Evolutionary conservation across 2,888 invertebrate species (phyloP).

Genomic region (Agonopterix heracliana): DNA sequence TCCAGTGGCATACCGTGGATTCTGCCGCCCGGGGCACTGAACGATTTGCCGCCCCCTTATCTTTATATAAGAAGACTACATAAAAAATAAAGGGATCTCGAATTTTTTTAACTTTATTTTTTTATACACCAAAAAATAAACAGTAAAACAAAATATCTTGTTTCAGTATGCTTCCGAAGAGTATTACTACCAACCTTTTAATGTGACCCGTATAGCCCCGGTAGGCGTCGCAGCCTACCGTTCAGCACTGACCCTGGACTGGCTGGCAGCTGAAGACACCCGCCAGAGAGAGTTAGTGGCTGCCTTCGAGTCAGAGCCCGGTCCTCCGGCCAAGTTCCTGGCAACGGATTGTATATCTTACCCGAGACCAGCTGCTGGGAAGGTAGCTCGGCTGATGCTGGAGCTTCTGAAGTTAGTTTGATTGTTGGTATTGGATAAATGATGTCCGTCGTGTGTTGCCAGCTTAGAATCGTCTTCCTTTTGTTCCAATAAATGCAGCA

Average conservation of each 20-base stretch:
- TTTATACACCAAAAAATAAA: no score
- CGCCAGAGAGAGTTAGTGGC: conserved; percentile 50
- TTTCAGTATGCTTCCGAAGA: background rate
- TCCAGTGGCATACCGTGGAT: no score
- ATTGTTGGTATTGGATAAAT: no score
- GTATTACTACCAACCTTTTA: background rate
- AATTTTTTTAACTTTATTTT: no score
- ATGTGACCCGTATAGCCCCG: conserved; percentile 30
- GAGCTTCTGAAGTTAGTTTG: conserved; percentile 47
- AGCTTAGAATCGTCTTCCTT: no score
- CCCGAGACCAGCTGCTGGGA: conserved; percentile 46
- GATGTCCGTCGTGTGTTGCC: no score
- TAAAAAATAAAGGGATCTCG: no score
- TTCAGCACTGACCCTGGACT: conserved; percentile 54
- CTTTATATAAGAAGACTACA: no score
- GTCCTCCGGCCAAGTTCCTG: conserved; percentile 29
- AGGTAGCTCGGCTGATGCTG: conserved; percentile 53
- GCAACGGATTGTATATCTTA: conserved; percentile 48
- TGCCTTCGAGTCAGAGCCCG: conserved; percentile 43
- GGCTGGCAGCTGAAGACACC: conserved; percentile 52
- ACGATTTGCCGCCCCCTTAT: no score
- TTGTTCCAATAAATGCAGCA: no score
- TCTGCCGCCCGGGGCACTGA: no score
- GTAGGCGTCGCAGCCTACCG: conserved; percentile 50
- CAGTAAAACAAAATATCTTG: no score